These are phyloP conservation scores for Carettochelys insculpta DNA, from an alignment of 2,113 vertebrate species.

Conservation along the genomic window DNA sequence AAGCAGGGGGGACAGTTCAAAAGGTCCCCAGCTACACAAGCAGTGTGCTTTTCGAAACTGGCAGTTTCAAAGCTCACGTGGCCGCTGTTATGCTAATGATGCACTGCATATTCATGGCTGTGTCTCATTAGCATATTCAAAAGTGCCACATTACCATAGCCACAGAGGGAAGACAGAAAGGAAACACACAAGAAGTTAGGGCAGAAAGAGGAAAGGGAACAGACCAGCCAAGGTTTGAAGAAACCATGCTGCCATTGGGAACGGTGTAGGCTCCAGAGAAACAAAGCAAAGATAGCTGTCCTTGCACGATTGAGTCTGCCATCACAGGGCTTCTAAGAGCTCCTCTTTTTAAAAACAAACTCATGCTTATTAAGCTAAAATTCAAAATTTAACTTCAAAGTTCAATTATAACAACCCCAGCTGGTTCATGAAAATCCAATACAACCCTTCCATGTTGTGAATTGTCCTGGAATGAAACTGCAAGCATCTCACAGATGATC, in stretches of 20 bases:
- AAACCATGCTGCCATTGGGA: neutral
- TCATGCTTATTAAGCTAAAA: neutral
- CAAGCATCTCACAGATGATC: slow-evolving; percentile 30
- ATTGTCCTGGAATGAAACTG: slow-evolving; percentile 34
- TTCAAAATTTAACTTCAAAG: neutral
- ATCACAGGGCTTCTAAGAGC: neutral
- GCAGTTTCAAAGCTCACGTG: too few species aligned
- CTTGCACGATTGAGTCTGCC: neutral
- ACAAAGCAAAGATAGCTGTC: neutral
- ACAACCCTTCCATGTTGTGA: slow-evolving; percentile 49
- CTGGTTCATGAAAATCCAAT: neutral
- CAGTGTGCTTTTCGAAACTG: too few species aligned
- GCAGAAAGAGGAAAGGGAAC: neutral
- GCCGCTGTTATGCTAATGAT: too few species aligned
- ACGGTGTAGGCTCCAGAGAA: neutral
- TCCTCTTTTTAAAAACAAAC: neutral
- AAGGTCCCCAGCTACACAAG: too few species aligned
- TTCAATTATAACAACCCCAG: neutral
- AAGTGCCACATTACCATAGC: too few species aligned
- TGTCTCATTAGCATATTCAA: too few species aligned
- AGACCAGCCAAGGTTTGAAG: neutral
- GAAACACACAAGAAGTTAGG: neutral
- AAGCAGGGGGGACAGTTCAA: too few species aligned
- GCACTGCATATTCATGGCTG: too few species aligned
- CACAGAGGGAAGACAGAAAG: neutral